Conservation (phyloP, 1,140 invertebrate genomes). For the Eupeodes corollae region DNA sequence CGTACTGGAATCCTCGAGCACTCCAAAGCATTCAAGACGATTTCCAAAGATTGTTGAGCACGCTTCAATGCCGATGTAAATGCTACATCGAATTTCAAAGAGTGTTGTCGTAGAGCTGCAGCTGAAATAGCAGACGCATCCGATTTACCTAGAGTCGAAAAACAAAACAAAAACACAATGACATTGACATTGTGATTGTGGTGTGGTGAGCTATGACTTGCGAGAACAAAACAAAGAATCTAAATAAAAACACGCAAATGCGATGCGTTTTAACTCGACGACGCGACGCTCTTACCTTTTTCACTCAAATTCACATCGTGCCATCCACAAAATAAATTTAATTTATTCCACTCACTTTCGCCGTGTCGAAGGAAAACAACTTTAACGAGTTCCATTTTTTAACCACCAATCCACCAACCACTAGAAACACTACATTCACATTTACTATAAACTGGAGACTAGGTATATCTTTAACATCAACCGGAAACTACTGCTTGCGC, state of each 20-base stretch:
- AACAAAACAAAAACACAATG: background rate
- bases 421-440: too few relatives aligned
- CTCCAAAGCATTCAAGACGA: conserved; percentile 47
- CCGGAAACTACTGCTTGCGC: too few relatives aligned
- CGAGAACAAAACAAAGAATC: too few relatives aligned
- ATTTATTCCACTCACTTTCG: conserved; percentile 63
- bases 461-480: too few relatives aligned
- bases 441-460: too few relatives aligned
- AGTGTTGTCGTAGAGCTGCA: conserved; percentile 54
- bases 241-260: background rate
- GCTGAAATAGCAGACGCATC: conserved; percentile 58
- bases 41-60: conserved; percentile 51
- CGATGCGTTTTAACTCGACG: too few relatives aligned
- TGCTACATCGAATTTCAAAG: conserved; percentile 55
- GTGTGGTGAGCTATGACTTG: too few relatives aligned
- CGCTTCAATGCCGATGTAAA: conserved; percentile 55
- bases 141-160: conserved; percentile 40
- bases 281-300: conserved; percentile 30
- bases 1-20: conserved; percentile 45
- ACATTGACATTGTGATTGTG: too few relatives aligned
- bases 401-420: too few relatives aligned
- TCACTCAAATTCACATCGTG: conserved; percentile 47
- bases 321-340: conserved; percentile 66
- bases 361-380: conserved; percentile 59
- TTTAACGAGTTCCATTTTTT: background rate